Conservation (phyloP, 1,140 invertebrate genomes). For the Drosophila takahashii region DNA sequence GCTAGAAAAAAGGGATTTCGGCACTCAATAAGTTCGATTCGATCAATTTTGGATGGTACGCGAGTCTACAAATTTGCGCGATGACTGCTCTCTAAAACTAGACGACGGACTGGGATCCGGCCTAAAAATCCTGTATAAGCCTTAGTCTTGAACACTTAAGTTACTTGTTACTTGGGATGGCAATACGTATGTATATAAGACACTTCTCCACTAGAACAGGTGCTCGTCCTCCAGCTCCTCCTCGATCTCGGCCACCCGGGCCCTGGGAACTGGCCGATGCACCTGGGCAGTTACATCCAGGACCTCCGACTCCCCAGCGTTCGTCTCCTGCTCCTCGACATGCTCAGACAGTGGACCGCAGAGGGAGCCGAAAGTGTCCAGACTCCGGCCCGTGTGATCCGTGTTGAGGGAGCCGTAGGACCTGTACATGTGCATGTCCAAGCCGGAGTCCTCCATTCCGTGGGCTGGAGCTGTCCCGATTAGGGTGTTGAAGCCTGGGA, state of each 20-base stretch:
- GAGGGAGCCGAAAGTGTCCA: constrained; percentile 74
- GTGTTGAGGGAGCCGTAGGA: constrained; percentile 73
- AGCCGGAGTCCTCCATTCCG: constrained; percentile 60
- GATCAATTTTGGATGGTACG: constrained; percentile 50
- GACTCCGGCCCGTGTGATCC: constrained; percentile 69
- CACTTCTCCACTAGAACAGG: constrained; percentile 58
- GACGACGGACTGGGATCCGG: constrained; percentile 43
- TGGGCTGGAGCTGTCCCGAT: constrained; percentile 64
- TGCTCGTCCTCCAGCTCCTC: constrained; percentile 51
- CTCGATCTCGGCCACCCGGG: not conserved
- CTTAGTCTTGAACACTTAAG: constrained; percentile 56
- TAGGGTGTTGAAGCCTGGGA: constrained; percentile 72
- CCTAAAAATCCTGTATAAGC: constrained; percentile 30
- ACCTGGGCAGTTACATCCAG: constrained; percentile 41
- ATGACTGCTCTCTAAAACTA: constrained; percentile 40
- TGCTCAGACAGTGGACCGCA: constrained; percentile 67
- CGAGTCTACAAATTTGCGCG: constrained; percentile 39
- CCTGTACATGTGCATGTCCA: constrained; percentile 66
- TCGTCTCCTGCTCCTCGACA: constrained; percentile 37
- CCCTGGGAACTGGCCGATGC: constrained; percentile 19
- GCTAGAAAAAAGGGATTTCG: constrained; percentile 17
- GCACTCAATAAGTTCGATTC: constrained; percentile 46
- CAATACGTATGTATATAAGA: constrained; percentile 65
- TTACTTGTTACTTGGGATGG: constrained; percentile 27
- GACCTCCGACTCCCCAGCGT: constrained; percentile 15